A percentile compares a stretch with the other conserved stretches of the same genome.
phyloP scores from a whole-genome alignment of 1,140 invertebrate species.

The Achatina immaculata region DNA sequence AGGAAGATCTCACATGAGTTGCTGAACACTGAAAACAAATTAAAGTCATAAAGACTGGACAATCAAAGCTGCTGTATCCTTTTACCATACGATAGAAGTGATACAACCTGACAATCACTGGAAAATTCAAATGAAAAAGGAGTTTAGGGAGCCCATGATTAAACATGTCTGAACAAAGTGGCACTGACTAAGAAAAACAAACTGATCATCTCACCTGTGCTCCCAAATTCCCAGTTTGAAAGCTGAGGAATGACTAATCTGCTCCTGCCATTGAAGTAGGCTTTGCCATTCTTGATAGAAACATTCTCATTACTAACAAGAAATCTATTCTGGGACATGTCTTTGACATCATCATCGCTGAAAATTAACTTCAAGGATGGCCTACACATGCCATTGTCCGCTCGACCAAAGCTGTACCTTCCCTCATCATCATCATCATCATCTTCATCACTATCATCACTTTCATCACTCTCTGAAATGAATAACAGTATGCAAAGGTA shows the following conservation, averaged over 20 bases:
- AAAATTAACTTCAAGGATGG: conserved; percentile 43
- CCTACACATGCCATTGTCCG: conserved; percentile 23
- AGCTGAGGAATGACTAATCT: conserved; percentile 39
- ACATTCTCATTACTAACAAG: conserved; percentile 41
- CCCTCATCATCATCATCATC: no score
- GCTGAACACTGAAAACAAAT: background rate
- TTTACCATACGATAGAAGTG: no score
- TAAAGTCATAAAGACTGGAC: no score
- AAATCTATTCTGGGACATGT: conserved; percentile 33
- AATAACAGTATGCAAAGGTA: no score
- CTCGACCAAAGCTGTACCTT: no score
- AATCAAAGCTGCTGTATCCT: no score
- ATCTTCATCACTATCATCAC: no score
- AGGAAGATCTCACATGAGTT: no score
- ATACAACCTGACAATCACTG: no score
- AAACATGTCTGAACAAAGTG: no score
- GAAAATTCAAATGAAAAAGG: background rate
- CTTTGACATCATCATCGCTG: conserved; percentile 15
- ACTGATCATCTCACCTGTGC: background rate
- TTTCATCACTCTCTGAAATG: no score
- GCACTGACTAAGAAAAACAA: background rate
- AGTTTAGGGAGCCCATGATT: background rate
- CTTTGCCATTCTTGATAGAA: conserved; percentile 37
- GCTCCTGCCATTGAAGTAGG: conserved; percentile 42
- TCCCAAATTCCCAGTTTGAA: conserved; percentile 41